A percentile compares a stretch with the other conserved stretches of the same genome.
These are phyloP conservation scores for Eufriesea mexicana DNA, from an alignment of 1,140 invertebrate species.

Conservation along the genomic window DNA sequence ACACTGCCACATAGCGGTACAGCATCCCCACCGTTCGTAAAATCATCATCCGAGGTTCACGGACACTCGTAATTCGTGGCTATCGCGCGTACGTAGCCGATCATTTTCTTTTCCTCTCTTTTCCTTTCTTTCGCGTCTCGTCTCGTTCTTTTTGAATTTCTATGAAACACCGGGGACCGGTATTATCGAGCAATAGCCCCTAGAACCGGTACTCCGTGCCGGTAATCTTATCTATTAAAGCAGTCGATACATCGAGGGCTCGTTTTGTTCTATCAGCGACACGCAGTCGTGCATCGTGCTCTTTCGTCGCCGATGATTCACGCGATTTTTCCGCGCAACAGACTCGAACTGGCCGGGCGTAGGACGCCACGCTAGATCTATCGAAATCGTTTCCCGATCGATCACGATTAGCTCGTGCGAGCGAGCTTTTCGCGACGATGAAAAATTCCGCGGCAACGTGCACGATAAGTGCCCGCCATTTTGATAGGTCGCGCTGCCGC, in stretches of 20 bases:
- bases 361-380: conserved; percentile 18
- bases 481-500: background rate
- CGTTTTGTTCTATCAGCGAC: conserved; percentile 42
- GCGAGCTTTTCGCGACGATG: too few species aligned
- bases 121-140: background rate
- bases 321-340: conserved; percentile 23
- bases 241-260: conserved; percentile 43
- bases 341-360: conserved; percentile 17
- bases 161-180: conserved; percentile 26
- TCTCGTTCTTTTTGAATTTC: conserved; percentile 26
- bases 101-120: conserved; percentile 27
- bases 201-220: conserved; percentile 36
- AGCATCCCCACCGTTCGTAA: conserved; percentile 68
- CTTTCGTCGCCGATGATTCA: conserved; percentile 46
- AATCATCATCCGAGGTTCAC: conserved; percentile 67
- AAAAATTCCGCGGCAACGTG: too few species aligned
- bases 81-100: conserved; percentile 50
- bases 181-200: conserved; percentile 46
- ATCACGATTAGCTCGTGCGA: too few species aligned
- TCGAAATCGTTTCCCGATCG: too few species aligned
- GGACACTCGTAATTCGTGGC: conserved; percentile 66
- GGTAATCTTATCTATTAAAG: conserved; percentile 44
- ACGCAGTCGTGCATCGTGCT: conserved; percentile 6
- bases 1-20: conserved; percentile 76
- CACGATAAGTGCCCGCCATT: too few species aligned